A percentile compares a stretch with the other conserved stretches of the same genome.
These are phyloP conservation scores for Mormyrops attenuatus DNA, from an alignment of 2,797 vertebrate genomes.

Conservation along the genomic window DNA sequence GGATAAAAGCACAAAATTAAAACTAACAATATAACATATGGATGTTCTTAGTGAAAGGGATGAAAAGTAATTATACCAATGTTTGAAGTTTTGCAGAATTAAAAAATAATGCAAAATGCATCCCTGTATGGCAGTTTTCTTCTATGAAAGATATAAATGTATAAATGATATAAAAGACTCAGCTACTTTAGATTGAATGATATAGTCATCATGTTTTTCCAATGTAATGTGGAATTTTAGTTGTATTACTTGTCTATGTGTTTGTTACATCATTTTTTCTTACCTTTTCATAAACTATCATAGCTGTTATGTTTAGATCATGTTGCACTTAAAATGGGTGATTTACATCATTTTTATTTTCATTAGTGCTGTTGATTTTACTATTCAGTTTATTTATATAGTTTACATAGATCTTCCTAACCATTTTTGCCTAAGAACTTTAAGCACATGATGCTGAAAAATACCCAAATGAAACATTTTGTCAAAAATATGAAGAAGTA, in stretches of 20 bases:
- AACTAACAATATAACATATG: not conserved
- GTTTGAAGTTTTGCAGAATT: slow-evolving; percentile 9
- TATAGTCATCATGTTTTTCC: not conserved
- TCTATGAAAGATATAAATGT: slow-evolving; percentile 22
- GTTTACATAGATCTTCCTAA: not conserved
- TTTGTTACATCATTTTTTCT: not conserved
- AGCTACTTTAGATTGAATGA: not conserved
- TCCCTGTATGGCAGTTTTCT: slow-evolving; percentile 36
- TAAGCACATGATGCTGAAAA: not conserved
- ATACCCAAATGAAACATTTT: not conserved
- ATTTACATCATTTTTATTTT: not conserved
- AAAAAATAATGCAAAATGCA: slow-evolving; percentile 38
- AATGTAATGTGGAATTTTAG: not conserved
- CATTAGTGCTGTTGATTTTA: slow-evolving; percentile 24
- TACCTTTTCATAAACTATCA: not conserved
- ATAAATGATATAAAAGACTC: slow-evolving; percentile 17
- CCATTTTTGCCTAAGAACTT: not conserved
- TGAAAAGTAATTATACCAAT: not conserved
- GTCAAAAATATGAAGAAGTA: not conserved
- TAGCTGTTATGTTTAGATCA: not conserved
- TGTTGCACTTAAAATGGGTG: not conserved
- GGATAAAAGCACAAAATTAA: not conserved
- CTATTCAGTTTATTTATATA: slow-evolving; percentile 25
- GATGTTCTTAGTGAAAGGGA: not conserved
- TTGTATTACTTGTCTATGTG: not conserved